Percentiles rank a stretch among this genome's conserved stretches.
Evolutionary conservation across 1,140 invertebrate species (phyloP).

Genomic region (Drosophila tropicalis): DNA sequence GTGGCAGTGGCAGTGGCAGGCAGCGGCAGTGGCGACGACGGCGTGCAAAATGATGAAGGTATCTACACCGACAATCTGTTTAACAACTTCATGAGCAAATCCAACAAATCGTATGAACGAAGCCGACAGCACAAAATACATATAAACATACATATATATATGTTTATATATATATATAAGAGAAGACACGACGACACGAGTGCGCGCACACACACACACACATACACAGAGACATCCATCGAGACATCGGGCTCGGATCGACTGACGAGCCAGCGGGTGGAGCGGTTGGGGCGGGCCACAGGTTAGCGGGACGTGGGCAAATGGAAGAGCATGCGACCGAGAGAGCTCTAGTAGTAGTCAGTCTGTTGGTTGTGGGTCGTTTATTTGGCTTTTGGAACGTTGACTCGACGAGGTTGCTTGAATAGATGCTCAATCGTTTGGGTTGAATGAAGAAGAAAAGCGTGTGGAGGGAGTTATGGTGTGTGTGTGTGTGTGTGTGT

Average conservation of each 20-base stretch:
- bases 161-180: conserved; percentile 4
- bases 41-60: conserved; percentile 80
- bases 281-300: conserved; percentile 16
- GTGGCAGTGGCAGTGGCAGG: conserved; percentile 3
- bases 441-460: conserved; percentile 76
- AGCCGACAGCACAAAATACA: conserved; percentile 45
- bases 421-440: conserved; percentile 79
- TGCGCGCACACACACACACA: conserved; percentile 23
- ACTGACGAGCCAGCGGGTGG: no score
- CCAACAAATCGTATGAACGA: conserved; percentile 82
- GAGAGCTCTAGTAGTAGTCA: conserved; percentile 4
- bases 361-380: conserved; percentile 43
- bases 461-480: conserved; percentile 41
- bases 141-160: not conserved
- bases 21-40: conserved; percentile 26
- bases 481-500: conserved; percentile 35
- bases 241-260: conserved; percentile 36
- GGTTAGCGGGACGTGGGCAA: conserved; percentile 31
- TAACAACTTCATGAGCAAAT: conserved; percentile 83
- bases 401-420: conserved; percentile 59
- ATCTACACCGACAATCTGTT: conserved; percentile 83
- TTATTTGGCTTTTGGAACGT: conserved; percentile 63
- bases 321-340: conserved; percentile 10
- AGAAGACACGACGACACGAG: conserved; percentile 35
- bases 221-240: not conserved